Base-by-base conservation (phyloP, 2,797 vertebrate genomes). In the Leptatherina wallacei region DNA sequence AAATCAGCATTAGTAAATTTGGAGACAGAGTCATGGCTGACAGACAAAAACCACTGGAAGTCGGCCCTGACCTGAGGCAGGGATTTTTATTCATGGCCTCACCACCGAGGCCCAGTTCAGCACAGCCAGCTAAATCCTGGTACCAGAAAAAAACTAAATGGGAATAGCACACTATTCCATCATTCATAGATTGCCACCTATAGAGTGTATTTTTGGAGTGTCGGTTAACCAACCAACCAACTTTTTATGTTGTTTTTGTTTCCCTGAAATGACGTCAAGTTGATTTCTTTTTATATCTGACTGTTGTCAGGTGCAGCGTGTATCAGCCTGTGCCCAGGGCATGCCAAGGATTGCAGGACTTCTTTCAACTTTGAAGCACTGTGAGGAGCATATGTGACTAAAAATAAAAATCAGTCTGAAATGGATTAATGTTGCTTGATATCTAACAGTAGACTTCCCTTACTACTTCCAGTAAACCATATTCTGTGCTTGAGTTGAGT, bases 81-180 rank as follows among this genome's bases (percentile, higher is more conserved):
- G 84, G 83, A 85, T 81, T 87, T 90, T 87, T 89, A 82, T 88
- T 91, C 88, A 79, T 81, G 83, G 89, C 86, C 78, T 85, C 71
- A 85, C 65, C 82, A 71, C 81, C 9, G 5, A 83, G 86, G 78
- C 85, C 80, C 66, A 38, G 86, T 81, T 80, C 72, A 91, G 89
- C 68, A 59, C 90, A 88, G 91, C 90, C 90, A 88, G 85, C 87
- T 93, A 92, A 94, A 92, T 94, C 89, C 88, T 91, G 84, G 85
- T 88, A 78, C 71, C 63, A 71, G 71, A 71, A 67, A 10, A 33
- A 47, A 16, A 30, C 10, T 10, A 70, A 84, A 85, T 78, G 71
- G 27, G 66, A 85, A 85, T 85, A 80, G 54, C 81, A 85, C 69
- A 75, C 66, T 62, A 69, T 84, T 80, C 61, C 66, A 62, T 51